Base-by-base conservation (phyloP, 2,113 vertebrate species). In the Lophochroa leadbeateri region DNA sequence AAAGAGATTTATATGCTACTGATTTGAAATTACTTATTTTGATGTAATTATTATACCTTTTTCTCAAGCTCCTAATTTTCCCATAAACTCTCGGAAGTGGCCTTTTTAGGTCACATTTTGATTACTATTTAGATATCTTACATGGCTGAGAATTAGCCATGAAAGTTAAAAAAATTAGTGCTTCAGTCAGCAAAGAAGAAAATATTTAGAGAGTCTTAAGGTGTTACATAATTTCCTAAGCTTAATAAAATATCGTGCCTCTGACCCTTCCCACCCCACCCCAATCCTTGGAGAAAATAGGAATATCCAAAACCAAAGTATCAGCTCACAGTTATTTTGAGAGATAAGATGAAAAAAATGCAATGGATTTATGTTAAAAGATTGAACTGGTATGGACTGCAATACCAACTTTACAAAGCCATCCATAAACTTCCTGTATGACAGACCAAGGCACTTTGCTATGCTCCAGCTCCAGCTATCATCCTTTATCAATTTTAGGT, bases 191-290 rank as follows among this genome's bases (percentile, higher is more conserved):
- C 31, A 91, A 68, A n/a, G 14, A 78, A 65, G 6, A 68, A 79
- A 53, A 58, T 72, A 63, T 63, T 25, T 29, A 58, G 33, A 2
- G 4, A 67, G 3, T 33, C 21, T 68, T 64, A 46, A 81, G 43
- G n/a, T 1, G 41, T 52, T 52, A 39, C 10, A 41, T 4, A 29
- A 35, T 53, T 86, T 89, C 52, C 27, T 58, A 55, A 69, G 5
- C 6, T 19, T 43, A 55, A 37, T 58, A 44, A 58, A 18, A 0
- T 53, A 46, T 69, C 74, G 29, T 49, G 10, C 7, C 5, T 63
- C 27, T 71, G 75, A 82, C 8, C 2, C 44, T 44, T 33, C 4
- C 8, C 24, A 7, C 3, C 1, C 0, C 4, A 11, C 0, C 4
- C 3, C 5, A 64, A 0, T 58, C 43, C 5, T 53, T 50, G 44